Evolutionary conservation across 2,113 vertebrate species (phyloP).

Genomic region (Stigmatopora argus): DNA sequence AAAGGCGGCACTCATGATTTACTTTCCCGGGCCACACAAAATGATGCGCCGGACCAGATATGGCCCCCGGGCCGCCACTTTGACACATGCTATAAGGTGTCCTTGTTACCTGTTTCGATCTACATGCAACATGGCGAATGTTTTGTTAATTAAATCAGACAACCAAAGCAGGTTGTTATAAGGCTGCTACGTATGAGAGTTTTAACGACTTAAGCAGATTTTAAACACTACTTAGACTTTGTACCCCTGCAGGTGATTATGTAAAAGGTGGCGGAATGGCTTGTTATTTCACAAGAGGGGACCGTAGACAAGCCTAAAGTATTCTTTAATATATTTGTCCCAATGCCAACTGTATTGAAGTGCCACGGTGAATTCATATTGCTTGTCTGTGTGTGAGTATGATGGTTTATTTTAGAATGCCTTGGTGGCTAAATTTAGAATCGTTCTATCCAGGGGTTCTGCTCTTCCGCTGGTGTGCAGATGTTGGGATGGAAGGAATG

Average conservation of each 20-base stretch:
- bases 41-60: no score
- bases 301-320: slow-evolving; percentile 9
- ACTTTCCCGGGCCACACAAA: no score
- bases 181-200: not conserved
- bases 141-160: not conserved
- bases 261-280: slow-evolving; percentile 24
- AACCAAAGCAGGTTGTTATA: not conserved
- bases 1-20: no score
- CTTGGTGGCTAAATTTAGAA: slow-evolving; percentile 4
- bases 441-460: slow-evolving; percentile 4
- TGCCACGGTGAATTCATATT: not conserved
- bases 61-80: no score
- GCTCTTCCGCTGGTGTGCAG: slow-evolving; percentile 16
- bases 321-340: slow-evolving; percentile 7
- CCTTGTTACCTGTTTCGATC: not conserved
- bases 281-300: slow-evolving; percentile 28
- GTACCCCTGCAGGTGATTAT: slow-evolving; percentile 14
- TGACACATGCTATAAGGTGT: no score
- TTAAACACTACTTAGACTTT: slow-evolving; percentile 2
- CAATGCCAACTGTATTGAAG: not conserved
- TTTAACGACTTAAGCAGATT: not conserved
- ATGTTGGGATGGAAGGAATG: slow-evolving; percentile 16
- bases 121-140: not conserved
- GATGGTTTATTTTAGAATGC: slow-evolving; percentile 20
- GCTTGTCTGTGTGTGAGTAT: not conserved